Base-by-base conservation (phyloP, 2,888 invertebrate species). In the Drosophila nr. medialis region DNA sequence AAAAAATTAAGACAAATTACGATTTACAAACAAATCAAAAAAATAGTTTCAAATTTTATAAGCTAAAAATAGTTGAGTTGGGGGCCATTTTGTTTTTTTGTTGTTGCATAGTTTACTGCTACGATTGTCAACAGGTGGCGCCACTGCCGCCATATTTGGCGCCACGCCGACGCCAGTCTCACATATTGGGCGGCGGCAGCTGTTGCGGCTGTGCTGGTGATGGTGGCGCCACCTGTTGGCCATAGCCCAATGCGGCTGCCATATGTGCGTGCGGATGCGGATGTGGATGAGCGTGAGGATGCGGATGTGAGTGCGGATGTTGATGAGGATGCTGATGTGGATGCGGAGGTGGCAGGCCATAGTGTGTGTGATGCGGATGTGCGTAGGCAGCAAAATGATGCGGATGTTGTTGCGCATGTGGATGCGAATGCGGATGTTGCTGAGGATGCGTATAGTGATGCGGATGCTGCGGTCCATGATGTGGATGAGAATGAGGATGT, bases 161-260 rank as follows among this genome's bases (percentile, higher is more conserved):
- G 89, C 90, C 85, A 86, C 89, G 84, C 80, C 77, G 77, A 77
- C 82, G 89, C 86, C 90, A 90, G 68, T 88, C 89, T 86, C 86
- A 86, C 77, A 86, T 86, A 48, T 60, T 51, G 45, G 74, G 74
- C 53, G 79, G 81, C 60, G 69, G 56, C 49, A 66, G 56, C 42
- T 64, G 69, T 34, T 59, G 65, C 29, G 60, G 53, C 27, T 78
- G 78, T 60, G 71, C 58, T 51, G 67, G 13, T 42, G 60, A 40
- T 56, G 88, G 75, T 59, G 88, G 73, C 67, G 87, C 72, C 67
- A 74, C 84, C 77, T 77, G 79, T 70, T 84, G 87, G 48, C 81
- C 84, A 63, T 84, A 89, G 21, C 85, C 83, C 80, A 84, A 73
- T 30, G 87, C 87, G 18, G 81, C 59, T 32, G 87, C 85, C 87